A percentile compares a stretch with the other conserved stretches of the same genome.
phyloP scores from a whole-genome alignment of 1,140 invertebrate genomes.

The Zophobas morio region DNA sequence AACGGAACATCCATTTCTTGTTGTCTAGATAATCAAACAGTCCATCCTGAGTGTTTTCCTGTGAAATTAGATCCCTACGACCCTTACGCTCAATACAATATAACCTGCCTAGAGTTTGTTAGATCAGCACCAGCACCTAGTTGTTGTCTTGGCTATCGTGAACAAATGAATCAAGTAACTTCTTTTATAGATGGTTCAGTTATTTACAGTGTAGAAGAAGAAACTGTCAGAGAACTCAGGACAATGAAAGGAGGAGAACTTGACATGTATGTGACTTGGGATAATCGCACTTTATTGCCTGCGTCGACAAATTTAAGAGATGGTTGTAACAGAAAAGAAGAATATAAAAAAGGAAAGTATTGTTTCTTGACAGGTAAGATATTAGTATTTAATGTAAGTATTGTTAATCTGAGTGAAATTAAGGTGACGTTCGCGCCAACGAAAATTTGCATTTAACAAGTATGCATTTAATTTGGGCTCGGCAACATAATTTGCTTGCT shows the following conservation, averaged over 20 bases:
- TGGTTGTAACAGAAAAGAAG: slow-evolving; percentile 80
- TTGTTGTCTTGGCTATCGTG: slow-evolving; percentile 85
- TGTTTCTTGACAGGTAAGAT: slow-evolving; percentile 80
- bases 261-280: slow-evolving; percentile 75
- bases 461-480: slow-evolving; percentile 84
- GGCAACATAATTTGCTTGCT: slow-evolving; percentile 89
- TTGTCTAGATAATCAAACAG: slow-evolving; percentile 67
- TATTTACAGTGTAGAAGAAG: slow-evolving; percentile 81
- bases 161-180: slow-evolving; percentile 93
- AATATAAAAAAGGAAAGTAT: slow-evolving; percentile 79
- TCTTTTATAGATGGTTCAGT: slow-evolving; percentile 93
- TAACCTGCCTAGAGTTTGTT: slow-evolving; percentile 88
- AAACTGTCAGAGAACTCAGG: slow-evolving; percentile 72
- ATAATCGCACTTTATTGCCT: slow-evolving; percentile 79
- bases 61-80: slow-evolving; percentile 79
- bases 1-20: slow-evolving; percentile 79
- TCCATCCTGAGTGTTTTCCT: slow-evolving; percentile 87
- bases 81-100: slow-evolving; percentile 76
- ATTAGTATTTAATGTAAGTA: not conserved
- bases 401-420: slow-evolving; percentile 45
- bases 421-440: slow-evolving; percentile 84
- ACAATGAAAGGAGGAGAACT: slow-evolving; percentile 74
- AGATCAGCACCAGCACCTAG: slow-evolving; percentile 88
- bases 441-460: slow-evolving; percentile 88
- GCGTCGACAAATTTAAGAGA: slow-evolving; percentile 79